A percentile compares a stretch with the other conserved stretches of the same genome.
phyloP scores from a whole-genome alignment of 2,888 invertebrate genomes.

The Caenorhabditis angaria region DNA sequence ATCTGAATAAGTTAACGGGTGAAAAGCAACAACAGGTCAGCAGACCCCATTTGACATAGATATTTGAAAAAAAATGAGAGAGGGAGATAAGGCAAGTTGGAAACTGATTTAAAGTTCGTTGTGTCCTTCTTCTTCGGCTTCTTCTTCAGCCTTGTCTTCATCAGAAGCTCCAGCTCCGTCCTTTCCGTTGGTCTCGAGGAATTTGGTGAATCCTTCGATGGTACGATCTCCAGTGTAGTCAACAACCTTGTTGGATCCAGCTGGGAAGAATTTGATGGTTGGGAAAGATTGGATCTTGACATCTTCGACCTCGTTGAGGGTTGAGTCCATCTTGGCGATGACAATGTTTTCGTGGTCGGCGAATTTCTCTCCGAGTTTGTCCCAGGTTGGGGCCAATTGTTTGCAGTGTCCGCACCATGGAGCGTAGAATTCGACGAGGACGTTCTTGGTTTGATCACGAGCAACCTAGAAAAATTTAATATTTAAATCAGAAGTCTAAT shows the following conservation, averaged over 20 bases:
- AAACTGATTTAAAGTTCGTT: conserved; percentile 55
- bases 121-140: conserved; percentile 64
- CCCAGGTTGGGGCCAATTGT: conserved; percentile 94
- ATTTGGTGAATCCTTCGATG: conserved; percentile 89
- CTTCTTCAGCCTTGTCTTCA: conserved; percentile 69
- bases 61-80: conserved; percentile 6
- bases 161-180: conserved; percentile 76
- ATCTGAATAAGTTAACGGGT: conserved; percentile 6
- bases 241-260: conserved; percentile 86
- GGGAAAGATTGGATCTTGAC: conserved; percentile 78
- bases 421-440: conserved; percentile 91
- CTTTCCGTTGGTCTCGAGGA: conserved; percentile 89
- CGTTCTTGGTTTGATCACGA: conserved; percentile 85
- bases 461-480: conserved; percentile 78
- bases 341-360: conserved; percentile 83
- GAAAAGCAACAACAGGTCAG: conserved; percentile 35
- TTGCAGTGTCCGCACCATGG: conserved; percentile 88
- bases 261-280: conserved; percentile 91
- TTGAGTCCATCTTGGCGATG: conserved; percentile 98
- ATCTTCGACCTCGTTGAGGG: conserved; percentile 84
- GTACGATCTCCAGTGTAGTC: conserved; percentile 96
- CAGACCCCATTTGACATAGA: conserved; percentile 16
- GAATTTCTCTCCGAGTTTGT: conserved; percentile 91
- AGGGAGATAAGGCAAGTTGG: background rate
- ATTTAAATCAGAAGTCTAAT: background rate